Base-by-base conservation (phyloP, 1,140 invertebrate genomes). In the Anastrepha obliqua region DNA sequence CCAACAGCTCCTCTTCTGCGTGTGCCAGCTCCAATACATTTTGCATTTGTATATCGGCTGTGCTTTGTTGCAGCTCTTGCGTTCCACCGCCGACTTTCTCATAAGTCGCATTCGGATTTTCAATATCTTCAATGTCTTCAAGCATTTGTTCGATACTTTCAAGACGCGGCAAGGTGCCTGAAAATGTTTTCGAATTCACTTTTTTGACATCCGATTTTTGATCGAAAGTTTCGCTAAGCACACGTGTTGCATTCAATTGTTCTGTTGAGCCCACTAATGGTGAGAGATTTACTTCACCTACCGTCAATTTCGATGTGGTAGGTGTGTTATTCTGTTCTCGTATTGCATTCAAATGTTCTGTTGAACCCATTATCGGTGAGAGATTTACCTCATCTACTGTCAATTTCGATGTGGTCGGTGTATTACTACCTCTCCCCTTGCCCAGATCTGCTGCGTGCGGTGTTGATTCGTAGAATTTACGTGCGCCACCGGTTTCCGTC, bases 111-210 rank as follows among this genome's bases (percentile, higher is more conserved):
- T 88, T 88, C 2, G 91, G 91, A 88, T 92, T 90, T 86, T 92
- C 91, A 64, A 92, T 91, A 70, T 92, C 88, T 86, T 92, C 91
- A 64, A 92, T 91, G 65, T 92, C 88, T 39, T 92, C 91, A 29
- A 92, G 65, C 87, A 92, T 39, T 70, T 92, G 90, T 88, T 91
- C 89, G 5, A 67, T 62, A 7, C 60, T 85, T 9, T 85, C 62
- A 42, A 86, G 85, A 2, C 51, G 59, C 5, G 86, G 86, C 17
- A 87, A 51, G 4, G 60, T 87, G 47, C 85, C 85, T 9, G 67
- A 87, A 85, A 88, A 89, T n/a, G 88, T 89, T 29, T 87, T 74
- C 17, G 86, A 74, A 85, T 88, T 88, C 15, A 88, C 58, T 85
- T 88, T 88, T 8, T 81, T 88, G 7, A 85, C 29, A 15, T 44